Evolutionary conservation across 1,140 invertebrate species (phyloP), one percentile per base, ranked within the genome.

Genomic region (Luehdorfia chinensis): DNA sequence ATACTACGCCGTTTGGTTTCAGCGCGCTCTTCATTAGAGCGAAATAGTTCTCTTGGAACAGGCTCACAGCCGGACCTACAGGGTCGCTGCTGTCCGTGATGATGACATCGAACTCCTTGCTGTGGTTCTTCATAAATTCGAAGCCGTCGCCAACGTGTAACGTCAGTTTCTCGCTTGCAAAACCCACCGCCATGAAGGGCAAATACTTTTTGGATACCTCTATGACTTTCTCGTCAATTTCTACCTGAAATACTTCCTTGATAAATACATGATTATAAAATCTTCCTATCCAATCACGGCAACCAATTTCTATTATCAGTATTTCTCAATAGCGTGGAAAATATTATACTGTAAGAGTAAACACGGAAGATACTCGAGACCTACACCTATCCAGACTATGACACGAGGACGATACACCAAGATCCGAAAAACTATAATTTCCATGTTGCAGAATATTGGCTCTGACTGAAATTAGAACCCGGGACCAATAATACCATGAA

Each of bases 21-120:
- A 99, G 83, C 0, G 97, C 96, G 34, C 90, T 89, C 55, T 93
- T 94, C 89, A 99, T 92, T 6, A 98, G 75, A 47, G 92, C 87
- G 78, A 98, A 99, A 62, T 99, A 99, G 30, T 92, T 91, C 67
- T 96, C 92, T 73, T 97, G 90, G 57, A 94, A 95, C 0, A 95
- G 66, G 47, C 87, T 90, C 13, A 91, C 90, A 0, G 93, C 93
- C 1, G 94, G 93, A 6, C 94, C 98, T 25, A 98, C 90, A 8
- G 97, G 98, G 88, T 99, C 98, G 18, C 96, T 98, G 31, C 97
- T 98, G 75, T 99, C 98, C 0, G 98, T 99, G 21, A 99, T 98
- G 43, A 99, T 98, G 14, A 99, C 94, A 88, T 99, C 98, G 86
- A 97, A 99, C 85, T 96, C 92, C 18, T 92, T 89, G 33, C 89